Conservation (phyloP, 2,888 invertebrate species). For the Galeopsomyia nigrocyanea region DNA sequence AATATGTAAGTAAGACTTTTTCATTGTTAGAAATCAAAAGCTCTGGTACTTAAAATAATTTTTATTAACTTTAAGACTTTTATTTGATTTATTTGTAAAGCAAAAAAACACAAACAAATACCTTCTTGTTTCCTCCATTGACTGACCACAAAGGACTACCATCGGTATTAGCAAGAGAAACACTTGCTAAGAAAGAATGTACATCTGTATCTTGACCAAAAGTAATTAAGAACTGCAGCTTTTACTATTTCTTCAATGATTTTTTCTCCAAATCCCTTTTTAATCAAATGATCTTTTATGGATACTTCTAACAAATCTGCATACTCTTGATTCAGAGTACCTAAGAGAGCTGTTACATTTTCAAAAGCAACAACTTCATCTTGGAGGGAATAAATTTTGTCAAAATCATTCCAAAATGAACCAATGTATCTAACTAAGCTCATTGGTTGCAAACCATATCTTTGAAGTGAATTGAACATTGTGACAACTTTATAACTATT, state of each 20-base stretch:
- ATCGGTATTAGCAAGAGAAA: conserved; percentile 71
- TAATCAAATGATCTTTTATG: conserved; percentile 64
- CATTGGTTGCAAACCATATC: conserved; percentile 72
- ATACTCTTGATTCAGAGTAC: conserved; percentile 70
- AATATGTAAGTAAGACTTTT: conserved; percentile 54
- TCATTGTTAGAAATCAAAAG: conserved; percentile 58
- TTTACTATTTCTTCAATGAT: conserved; percentile 73
- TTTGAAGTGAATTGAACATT: conserved; percentile 70
- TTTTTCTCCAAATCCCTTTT: conserved; percentile 67
- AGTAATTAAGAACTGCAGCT: conserved; percentile 71
- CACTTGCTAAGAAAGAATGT: conserved; percentile 70
- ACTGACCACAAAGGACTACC: conserved; percentile 73
- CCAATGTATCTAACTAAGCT: conserved; percentile 62
- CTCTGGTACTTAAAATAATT: conserved; percentile 58
- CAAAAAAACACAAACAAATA: background rate
- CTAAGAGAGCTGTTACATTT: conserved; percentile 70
- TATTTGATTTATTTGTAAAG: too few relatives aligned
- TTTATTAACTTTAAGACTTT: background rate
- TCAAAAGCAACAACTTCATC: conserved; percentile 69
- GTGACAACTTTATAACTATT: conserved; percentile 69
- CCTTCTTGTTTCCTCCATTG: conserved; percentile 73
- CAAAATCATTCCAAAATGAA: conserved; percentile 58
- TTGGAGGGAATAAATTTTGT: conserved; percentile 73
- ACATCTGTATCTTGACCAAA: conserved; percentile 74
- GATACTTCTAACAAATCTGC: conserved; percentile 67